Percentiles rank a stretch among this genome's conserved stretches.
These are phyloP conservation scores for Rissa tridactyla DNA, from an alignment of 2,113 vertebrate genomes.

Conservation along the genomic window DNA sequence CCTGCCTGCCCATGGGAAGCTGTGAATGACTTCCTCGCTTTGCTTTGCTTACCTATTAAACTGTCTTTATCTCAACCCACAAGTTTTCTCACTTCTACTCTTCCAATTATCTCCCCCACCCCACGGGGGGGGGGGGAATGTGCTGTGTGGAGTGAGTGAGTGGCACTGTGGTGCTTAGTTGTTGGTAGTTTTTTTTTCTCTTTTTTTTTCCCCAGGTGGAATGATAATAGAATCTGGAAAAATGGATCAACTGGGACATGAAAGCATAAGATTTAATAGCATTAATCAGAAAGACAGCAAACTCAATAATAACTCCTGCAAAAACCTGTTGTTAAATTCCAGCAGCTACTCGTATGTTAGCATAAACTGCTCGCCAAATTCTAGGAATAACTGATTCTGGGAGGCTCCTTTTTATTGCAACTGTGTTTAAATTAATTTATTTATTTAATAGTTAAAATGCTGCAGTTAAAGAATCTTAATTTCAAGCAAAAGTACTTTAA, in stretches of 20 bases:
- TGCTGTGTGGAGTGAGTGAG: neutral
- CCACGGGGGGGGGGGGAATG: neutral
- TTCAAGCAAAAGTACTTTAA: neutral
- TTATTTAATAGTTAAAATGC: constrained; percentile 28
- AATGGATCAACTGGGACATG: neutral
- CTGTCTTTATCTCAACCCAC: neutral
- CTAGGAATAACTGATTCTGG: constrained; percentile 8
- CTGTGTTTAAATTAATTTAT: neutral
- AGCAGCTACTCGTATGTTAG: neutral
- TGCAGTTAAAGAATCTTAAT: constrained; percentile 10
- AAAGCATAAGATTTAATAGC: neutral
- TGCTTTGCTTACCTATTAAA: neutral
- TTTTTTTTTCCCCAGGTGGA: neutral
- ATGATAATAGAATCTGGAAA: neutral
- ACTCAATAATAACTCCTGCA: neutral
- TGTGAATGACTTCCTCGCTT: neutral
- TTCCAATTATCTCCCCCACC: neutral
- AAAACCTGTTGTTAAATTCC: constrained; percentile 4
- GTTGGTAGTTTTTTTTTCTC: neutral
- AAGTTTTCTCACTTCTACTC: neutral
- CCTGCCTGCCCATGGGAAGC: neutral
- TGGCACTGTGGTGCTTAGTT: neutral
- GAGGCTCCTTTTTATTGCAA: constrained; percentile 23
- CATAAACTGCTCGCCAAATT: constrained; percentile 11
- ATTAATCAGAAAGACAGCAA: constrained; percentile 17